Evolutionary conservation across 2,888 invertebrate genomes (phyloP), one percentile per base, ranked within the genome.

Genomic region (Stictocephala bisonia): DNA sequence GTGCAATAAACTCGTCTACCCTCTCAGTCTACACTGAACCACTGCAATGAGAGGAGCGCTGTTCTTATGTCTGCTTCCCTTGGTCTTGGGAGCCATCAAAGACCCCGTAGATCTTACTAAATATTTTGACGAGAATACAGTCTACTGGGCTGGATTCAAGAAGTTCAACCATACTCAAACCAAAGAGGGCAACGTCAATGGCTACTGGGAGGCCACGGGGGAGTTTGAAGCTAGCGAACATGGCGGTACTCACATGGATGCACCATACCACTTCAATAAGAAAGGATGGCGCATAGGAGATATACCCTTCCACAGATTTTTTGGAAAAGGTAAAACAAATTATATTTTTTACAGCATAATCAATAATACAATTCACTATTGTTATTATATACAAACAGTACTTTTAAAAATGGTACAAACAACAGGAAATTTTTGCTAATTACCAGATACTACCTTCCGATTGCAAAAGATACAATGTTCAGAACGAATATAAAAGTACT

Each of bases 211-310:
- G 74, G 86, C 88, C 56, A 76, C 84, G 0, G 86, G 88, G 75
- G 86, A 86, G 11, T 86, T 88, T 75, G 83, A 82, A 11, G 84
- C 86, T 2, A 85, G 85, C 0, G 89, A 90, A 76, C 90, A 90
- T 78, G 87, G 86, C 0, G 89, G 90, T 0, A 90, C 90, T 0
- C 90, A 90, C 78, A 72, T 90, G 9, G 90, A 90, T 77, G 88
- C 90, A 0, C 90, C 90, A 0, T 85, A 85, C 67, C 90, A 90
- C 80, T 89, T 89, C 79, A 77, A 80, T 48, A 77, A 79, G 11
- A 79, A 82, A 1, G 86, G 86, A 0, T 83, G 83, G 81, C 83
- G 83, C 13, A 85, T 87, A 0, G 87, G 85, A 4, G 84, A 88
- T 40, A 86, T 90, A 69, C 86, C 88, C 0, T 9, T 77, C 35